These are phyloP conservation scores for Adoxophyes honmai DNA, from an alignment of 1,140 invertebrate genomes.

Conservation along the genomic window DNA sequence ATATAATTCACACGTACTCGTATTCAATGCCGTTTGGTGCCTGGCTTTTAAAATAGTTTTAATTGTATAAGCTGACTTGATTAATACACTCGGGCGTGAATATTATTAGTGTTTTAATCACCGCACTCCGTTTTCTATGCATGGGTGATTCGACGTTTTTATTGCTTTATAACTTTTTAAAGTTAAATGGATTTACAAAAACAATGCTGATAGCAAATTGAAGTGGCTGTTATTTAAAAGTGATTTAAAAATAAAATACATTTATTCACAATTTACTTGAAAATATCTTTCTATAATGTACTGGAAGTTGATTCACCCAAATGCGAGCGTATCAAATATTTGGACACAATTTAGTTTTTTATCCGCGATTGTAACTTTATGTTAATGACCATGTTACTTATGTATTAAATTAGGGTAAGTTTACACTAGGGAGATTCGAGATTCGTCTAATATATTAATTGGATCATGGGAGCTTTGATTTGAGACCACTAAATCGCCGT, in stretches of 20 bases:
- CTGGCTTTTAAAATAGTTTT: conserved; percentile 41
- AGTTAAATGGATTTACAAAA: too few relatives aligned
- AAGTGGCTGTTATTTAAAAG: too few relatives aligned
- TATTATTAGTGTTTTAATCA: conserved; percentile 17
- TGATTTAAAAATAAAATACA: too few relatives aligned
- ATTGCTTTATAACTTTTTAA: too few relatives aligned
- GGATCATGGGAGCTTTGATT: not conserved
- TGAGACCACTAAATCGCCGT: not conserved
- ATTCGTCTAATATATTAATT: not conserved
- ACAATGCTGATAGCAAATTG: too few relatives aligned
- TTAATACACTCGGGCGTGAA: conserved; percentile 21
- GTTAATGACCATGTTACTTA: conserved; percentile 18
- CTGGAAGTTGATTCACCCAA: too few relatives aligned
- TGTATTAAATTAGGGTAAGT: conserved; percentile 30
- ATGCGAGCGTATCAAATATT: not conserved
- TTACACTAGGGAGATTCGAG: conserved; percentile 16
- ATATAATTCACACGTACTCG: conserved; percentile 7
- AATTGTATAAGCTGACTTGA: conserved; percentile 41
- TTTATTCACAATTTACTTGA: too few relatives aligned
- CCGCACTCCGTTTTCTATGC: not conserved
- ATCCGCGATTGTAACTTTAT: not conserved
- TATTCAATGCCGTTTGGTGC: conserved; percentile 41
- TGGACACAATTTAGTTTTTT: not conserved
- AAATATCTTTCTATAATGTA: too few relatives aligned
- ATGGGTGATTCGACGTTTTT: not conserved